These are phyloP conservation scores for Protophormia terraenovae DNA, from an alignment of 2,888 invertebrate genomes.

Conservation along the genomic window DNA sequence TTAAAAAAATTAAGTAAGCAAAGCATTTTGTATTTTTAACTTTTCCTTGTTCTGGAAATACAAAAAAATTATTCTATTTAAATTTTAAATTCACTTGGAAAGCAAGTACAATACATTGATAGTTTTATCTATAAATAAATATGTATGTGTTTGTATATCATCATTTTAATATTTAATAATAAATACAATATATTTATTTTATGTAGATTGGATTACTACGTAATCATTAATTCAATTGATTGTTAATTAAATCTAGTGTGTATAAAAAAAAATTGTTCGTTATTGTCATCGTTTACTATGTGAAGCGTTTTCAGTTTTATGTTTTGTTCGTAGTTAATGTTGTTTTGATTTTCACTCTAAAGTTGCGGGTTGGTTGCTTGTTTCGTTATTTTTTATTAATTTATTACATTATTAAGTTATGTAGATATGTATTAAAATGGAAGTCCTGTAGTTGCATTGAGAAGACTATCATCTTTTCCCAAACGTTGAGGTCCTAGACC, in stretches of 20 bases:
- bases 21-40: conserved; percentile 40
- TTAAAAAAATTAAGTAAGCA: conserved; percentile 47
- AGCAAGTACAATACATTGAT: conserved; percentile 6
- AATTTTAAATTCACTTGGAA: not conserved
- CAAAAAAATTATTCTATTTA: conserved; percentile 21
- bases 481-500: conserved; percentile 88
- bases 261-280: conserved; percentile 59
- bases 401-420: too few species aligned
- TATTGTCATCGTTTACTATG: conserved; percentile 68
- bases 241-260: conserved; percentile 31
- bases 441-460: conserved; percentile 78
- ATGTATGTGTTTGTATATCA: not conserved
- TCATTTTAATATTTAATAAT: not conserved
- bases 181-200: conserved; percentile 12
- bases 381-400: not conserved
- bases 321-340: conserved; percentile 30
- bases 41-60: not conserved
- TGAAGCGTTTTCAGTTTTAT: conserved; percentile 60
- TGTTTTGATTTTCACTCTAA: conserved; percentile 47
- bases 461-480: conserved; percentile 81
- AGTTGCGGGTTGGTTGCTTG: conserved; percentile 12
- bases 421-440: conserved; percentile 58
- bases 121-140: not conserved
- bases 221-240: conserved; percentile 33
- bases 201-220: conserved; percentile 36